These are phyloP conservation scores for Otolemur crassicaudatus DNA, from an alignment of 2,797 vertebrate genomes.

Conservation along the genomic window DNA sequence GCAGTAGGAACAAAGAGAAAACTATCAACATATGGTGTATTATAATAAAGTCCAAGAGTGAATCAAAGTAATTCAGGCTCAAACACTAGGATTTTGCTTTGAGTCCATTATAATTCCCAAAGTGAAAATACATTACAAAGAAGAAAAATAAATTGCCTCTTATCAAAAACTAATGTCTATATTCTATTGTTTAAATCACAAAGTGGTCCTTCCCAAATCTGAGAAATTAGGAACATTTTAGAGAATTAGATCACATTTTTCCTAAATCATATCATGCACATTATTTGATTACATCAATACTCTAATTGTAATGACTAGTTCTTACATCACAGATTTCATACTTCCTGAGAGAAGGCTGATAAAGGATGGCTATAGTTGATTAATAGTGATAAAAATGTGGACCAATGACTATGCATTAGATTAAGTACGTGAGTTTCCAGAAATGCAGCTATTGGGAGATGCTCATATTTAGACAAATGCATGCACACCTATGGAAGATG, in stretches of 20 bases:
- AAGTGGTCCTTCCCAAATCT: neutral
- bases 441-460: too few species aligned
- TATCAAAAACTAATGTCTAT: neutral
- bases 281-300: neutral
- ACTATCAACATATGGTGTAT: neutral
- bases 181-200: conserved; percentile 31
- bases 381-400: neutral
- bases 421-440: too few species aligned
- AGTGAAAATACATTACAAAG: conserved; percentile 26
- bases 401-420: neutral
- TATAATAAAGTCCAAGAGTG: neutral
- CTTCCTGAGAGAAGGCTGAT: neutral
- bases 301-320: neutral
- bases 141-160: neutral
- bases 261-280: neutral
- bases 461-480: too few species aligned
- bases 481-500: too few species aligned
- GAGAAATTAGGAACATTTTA: neutral
- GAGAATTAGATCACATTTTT: neutral
- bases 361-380: neutral
- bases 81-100: conserved; percentile 28
- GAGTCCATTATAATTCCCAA: neutral
- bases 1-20: neutral
- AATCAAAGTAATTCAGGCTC: neutral
- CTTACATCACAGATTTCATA: neutral